Percentiles rank a stretch among this genome's conserved stretches.
Conservation (phyloP, 2,113 vertebrate species). For the Axis porcinus region DNA sequence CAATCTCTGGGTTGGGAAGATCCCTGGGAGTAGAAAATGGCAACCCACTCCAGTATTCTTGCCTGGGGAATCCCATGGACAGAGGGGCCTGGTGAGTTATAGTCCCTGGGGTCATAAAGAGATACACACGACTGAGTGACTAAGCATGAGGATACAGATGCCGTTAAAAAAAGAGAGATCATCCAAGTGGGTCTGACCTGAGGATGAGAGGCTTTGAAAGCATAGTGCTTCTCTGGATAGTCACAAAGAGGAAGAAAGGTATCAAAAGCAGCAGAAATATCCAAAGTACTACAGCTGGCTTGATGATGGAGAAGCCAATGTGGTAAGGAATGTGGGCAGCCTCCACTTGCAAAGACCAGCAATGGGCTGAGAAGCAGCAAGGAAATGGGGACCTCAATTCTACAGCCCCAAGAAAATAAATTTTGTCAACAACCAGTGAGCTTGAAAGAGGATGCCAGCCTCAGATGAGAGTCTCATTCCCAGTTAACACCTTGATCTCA, state of each 20-base stretch:
- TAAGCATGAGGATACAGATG: background rate
- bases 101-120: background rate
- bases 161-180: background rate
- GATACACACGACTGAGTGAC: background rate
- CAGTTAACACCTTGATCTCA: background rate
- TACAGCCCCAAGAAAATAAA: background rate
- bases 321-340: background rate
- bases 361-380: background rate
- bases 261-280: background rate
- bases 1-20: background rate
- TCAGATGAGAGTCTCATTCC: background rate
- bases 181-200: background rate
- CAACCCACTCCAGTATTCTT: background rate
- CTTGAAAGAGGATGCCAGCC: background rate
- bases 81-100: background rate
- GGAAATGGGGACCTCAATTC: background rate
- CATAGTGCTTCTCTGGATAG: background rate
- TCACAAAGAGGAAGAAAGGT: background rate
- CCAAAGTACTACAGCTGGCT: background rate
- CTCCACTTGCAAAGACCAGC: background rate
- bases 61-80: background rate
- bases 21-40: background rate
- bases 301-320: background rate
- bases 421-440: background rate
- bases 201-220: background rate